These are phyloP conservation scores for Tolypeutes matacus DNA, from an alignment of 2,797 vertebrate species.

Conservation along the genomic window DNA sequence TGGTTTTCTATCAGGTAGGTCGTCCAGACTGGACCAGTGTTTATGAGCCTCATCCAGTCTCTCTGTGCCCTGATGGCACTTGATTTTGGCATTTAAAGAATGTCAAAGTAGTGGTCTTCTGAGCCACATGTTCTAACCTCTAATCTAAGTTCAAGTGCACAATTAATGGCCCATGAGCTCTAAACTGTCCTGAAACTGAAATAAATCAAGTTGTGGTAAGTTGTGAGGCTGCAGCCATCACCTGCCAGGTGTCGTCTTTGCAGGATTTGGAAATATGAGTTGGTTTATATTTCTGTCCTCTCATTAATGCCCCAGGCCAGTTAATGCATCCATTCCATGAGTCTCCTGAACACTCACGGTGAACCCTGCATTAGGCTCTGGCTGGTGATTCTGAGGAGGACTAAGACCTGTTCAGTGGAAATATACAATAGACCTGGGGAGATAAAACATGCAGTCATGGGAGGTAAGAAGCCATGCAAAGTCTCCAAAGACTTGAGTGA, in stretches of 20 bases:
- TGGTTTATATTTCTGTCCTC: neutral
- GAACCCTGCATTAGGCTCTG: neutral
- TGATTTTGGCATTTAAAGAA: conserved; percentile 54
- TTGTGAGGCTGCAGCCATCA: neutral
- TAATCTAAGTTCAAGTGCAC: conserved; percentile 3
- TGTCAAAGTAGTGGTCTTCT: conserved; percentile 1
- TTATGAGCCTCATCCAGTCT: neutral
- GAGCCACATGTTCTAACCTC: neutral
- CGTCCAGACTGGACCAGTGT: neutral
- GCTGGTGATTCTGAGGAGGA: neutral
- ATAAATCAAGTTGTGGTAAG: conserved; percentile 3
- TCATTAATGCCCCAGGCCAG: neutral
- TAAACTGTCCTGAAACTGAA: neutral
- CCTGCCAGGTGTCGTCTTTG: neutral
- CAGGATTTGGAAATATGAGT: neutral
- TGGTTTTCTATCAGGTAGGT: neutral
- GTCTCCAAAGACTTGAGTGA: neutral
- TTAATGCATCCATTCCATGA: neutral
- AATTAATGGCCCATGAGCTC: neutral
- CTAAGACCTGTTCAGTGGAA: neutral
- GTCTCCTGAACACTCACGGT: neutral
- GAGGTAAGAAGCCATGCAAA: neutral
- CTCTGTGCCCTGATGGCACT: neutral
- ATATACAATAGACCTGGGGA: neutral
- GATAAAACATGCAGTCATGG: neutral